Conservation (phyloP, 2,797 vertebrate species). For the Anas capensis region DNA sequence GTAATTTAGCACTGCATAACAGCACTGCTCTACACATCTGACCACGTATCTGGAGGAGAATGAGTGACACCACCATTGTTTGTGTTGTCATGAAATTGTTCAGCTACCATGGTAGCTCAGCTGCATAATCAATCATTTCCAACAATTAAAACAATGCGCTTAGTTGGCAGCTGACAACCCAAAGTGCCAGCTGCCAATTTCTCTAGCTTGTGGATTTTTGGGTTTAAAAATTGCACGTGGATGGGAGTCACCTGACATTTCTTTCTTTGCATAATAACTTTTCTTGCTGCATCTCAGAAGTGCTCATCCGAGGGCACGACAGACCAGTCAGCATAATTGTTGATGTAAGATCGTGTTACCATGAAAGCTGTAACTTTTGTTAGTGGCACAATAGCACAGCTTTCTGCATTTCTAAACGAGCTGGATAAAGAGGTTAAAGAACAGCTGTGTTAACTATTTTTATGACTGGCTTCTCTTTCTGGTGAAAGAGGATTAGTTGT, state of each 20-base stretch:
- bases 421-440: background rate
- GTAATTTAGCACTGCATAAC: background rate
- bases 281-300: background rate
- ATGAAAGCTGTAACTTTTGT: background rate
- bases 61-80: conserved; percentile 9
- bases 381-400: background rate
- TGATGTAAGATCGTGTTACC: background rate
- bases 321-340: background rate
- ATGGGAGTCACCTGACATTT: background rate
- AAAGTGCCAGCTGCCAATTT: conserved; percentile 5
- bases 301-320: background rate
- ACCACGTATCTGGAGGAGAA: background rate
- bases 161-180: conserved; percentile 16
- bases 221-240: background rate
- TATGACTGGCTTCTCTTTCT: background rate
- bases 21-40: background rate
- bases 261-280: background rate
- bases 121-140: conserved; percentile 17
- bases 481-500: background rate
- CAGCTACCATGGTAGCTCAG: conserved; percentile 24
- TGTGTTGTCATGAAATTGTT: background rate
- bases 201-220: background rate
- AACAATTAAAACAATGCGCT: background rate
- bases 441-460: background rate
- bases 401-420: background rate